phyloP scores from a whole-genome alignment of 2,113 vertebrate genomes.

The Platysternon megacephalum region DNA sequence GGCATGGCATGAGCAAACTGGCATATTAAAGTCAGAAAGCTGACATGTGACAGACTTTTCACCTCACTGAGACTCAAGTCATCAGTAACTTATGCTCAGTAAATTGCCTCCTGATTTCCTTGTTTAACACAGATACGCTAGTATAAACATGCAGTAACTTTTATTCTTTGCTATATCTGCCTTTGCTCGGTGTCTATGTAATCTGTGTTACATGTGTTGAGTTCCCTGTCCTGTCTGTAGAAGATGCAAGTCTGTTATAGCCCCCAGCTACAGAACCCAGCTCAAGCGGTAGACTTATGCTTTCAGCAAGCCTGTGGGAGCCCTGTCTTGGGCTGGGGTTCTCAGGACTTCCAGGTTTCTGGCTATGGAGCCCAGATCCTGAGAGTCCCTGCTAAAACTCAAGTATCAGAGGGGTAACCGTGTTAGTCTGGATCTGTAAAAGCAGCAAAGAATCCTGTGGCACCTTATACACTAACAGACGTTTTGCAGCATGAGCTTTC shows the following conservation, averaged over 20 bases:
- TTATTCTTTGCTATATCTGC: neutral
- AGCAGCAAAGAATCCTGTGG: too few relatives aligned
- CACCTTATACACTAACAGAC: too few relatives aligned
- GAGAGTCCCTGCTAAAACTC: neutral
- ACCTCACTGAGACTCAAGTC: neutral
- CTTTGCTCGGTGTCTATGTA: neutral
- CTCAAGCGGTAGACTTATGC: neutral
- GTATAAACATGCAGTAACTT: neutral
- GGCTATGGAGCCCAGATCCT: neutral
- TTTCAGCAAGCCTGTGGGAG: neutral
- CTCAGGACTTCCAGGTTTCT: neutral
- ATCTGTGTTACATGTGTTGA: neutral
- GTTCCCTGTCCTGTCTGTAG: neutral
- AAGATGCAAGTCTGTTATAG: neutral
- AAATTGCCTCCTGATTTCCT: neutral
- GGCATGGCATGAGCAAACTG: neutral
- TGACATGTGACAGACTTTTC: neutral
- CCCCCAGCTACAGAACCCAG: neutral
- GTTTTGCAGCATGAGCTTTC: too few relatives aligned
- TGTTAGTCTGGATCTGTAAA: too few relatives aligned
- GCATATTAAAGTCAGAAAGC: neutral
- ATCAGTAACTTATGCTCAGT: neutral
- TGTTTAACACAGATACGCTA: neutral
- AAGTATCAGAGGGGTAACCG: too few relatives aligned
- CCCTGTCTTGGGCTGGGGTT: too few relatives aligned